Base-by-base conservation (phyloP, 2,797 vertebrate species). In the Mallotus villosus region DNA sequence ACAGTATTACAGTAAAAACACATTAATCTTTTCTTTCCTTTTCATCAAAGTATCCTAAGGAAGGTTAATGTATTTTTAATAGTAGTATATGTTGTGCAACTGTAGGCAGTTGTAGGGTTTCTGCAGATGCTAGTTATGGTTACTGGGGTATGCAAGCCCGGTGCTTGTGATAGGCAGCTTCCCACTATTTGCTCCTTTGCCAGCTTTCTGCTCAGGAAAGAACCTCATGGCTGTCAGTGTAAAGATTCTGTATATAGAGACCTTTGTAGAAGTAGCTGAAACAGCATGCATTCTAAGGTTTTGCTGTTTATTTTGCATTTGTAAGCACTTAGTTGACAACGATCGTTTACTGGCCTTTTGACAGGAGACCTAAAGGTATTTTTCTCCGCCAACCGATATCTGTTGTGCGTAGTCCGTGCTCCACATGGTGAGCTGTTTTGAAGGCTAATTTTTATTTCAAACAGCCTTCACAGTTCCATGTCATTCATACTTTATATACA, bases 191-290 rank as follows among this genome's bases (percentile, higher is more conserved):
- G 73, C 75, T 85, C 76, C 78, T 86, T 82, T 82, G 79, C 82
- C 81, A 78, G 78, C 72, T 82, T 86, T 74, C 81, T 81, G 83
- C 89, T 91, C 85, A 88, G 88, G 89, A 90, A 88, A 82, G 80
- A 86, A 86, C 83, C 80, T 85, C 83, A 81, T 79, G 79, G 90
- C 86, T 90, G 80, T 86, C 81, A 72, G 76, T 91, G 89, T 90
- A 89, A 86, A 91, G 74, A 90, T 86, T 75, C 80, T 93, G 92
- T 93, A 92, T 66, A 94, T 92, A 91, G 76, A 85, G 77, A 89
- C 82, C 84, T 92, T 88, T 88, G 84, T 90, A 91, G 88, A 92
- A 85, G 88, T 93, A 92, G 91, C 91, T 84, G 75, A 88, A 89
- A 88, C 85, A 89, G 92, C 91, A 93, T 93, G 92, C 84, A 62